Conservation (phyloP, 2,888 invertebrate species). For the Hecatera dysodea region DNA sequence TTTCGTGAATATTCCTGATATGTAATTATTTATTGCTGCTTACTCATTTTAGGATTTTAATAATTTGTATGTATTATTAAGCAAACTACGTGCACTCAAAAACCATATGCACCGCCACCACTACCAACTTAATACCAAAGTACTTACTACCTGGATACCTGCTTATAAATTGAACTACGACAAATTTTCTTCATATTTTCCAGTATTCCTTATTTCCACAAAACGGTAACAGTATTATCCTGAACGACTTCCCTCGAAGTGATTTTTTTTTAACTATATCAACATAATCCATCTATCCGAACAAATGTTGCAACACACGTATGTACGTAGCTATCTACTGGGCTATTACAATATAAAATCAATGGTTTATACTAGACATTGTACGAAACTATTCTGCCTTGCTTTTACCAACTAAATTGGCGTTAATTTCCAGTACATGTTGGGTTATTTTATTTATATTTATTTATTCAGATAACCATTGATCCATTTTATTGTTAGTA, state of each 20-base stretch:
- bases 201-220: background rate
- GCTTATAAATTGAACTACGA: background rate
- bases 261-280: too few relatives aligned
- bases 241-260: background rate
- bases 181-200: background rate
- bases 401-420: too few relatives aligned
- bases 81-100: background rate
- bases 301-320: background rate
- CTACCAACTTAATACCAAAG: background rate
- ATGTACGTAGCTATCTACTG: background rate
- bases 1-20: slow-evolving; percentile 40
- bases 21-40: slow-evolving; percentile 8
- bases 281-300: background rate
- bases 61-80: background rate
- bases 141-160: background rate
- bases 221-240: background rate
- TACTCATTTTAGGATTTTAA: slow-evolving; percentile 24
- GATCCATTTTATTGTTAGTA: too few relatives aligned
- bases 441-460: too few relatives aligned
- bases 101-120: background rate
- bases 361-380: background rate
- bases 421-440: too few relatives aligned
- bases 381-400: too few relatives aligned
- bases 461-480: too few relatives aligned
- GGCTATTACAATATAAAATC: background rate